Conservation (phyloP, 2,888 invertebrate genomes). For the Lepidocyrtinus sp. region DNA sequence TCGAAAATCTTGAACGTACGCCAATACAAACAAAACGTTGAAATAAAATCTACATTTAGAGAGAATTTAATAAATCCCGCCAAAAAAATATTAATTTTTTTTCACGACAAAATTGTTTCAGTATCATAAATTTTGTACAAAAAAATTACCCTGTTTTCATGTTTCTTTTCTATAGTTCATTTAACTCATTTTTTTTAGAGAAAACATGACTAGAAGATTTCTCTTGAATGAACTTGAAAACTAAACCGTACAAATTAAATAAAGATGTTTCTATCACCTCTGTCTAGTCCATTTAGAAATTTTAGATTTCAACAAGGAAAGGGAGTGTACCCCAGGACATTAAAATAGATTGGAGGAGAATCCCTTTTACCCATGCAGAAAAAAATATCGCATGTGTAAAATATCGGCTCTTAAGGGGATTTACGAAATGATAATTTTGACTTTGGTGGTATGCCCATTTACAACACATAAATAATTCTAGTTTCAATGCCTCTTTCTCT, state of each 20-base stretch:
- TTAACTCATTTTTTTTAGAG: too few species aligned
- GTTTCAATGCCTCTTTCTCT: too few species aligned
- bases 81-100: slow-evolving; percentile 47
- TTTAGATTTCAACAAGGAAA: slow-evolving; percentile 15
- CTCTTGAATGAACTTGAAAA: too few species aligned
- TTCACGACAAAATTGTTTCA: not conserved
- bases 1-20: slow-evolving; percentile 60
- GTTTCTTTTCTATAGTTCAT: too few species aligned
- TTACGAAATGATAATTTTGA: slow-evolving; percentile 8
- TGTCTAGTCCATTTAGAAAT: too few species aligned
- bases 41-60: too few species aligned
- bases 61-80: slow-evolving; percentile 56
- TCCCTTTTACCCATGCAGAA: too few species aligned
- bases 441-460: slow-evolving; percentile 47
- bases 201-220: too few species aligned
- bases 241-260: too few species aligned
- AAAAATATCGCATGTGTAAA: slow-evolving; percentile 11
- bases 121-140: not conserved
- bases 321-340: not conserved
- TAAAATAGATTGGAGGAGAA: slow-evolving; percentile 21
- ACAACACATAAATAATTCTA: slow-evolving; percentile 44
- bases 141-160: not conserved
- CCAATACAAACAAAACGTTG: slow-evolving; percentile 56
- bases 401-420: slow-evolving; percentile 18
- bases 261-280: too few species aligned